Evolutionary conservation across 2,888 invertebrate species (phyloP).

Genomic region (Drosophila multiciliata): DNA sequence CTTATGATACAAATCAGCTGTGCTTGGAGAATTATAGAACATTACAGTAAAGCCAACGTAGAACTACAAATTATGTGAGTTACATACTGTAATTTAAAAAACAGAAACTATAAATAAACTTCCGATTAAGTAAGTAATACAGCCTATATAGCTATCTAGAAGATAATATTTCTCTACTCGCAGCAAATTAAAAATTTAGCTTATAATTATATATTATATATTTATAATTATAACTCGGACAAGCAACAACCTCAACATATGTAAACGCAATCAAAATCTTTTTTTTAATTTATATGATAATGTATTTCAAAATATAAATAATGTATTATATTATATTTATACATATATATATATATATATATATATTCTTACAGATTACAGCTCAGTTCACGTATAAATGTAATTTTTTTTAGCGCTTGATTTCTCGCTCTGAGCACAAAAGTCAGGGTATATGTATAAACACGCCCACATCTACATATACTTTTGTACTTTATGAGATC

Average conservation of each 20-base stretch:
- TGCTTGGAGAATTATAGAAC: not conserved
- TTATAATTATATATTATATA: not conserved
- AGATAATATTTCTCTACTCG: not conserved
- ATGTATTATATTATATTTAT: not conserved
- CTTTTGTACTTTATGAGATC: constrained; percentile 1
- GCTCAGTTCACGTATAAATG: not conserved
- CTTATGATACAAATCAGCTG: constrained; percentile 49
- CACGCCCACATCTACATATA: not conserved
- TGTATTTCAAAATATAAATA: not conserved
- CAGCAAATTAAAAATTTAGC: not conserved
- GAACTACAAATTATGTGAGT: not conserved
- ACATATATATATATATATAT: not conserved
- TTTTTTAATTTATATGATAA: not conserved
- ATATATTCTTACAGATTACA: not conserved
- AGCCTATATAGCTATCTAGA: not conserved
- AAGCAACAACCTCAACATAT: not conserved
- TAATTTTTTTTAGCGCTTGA: not conserved
- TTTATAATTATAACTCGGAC: not conserved
- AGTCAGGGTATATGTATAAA: not conserved
- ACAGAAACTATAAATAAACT: not conserved
- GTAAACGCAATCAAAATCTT: not conserved
- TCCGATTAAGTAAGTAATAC: too few relatives aligned
- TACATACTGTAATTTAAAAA: not conserved
- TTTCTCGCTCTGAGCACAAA: not conserved
- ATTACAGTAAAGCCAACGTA: not conserved